Conservation (phyloP, 2,113 vertebrate genomes). For the Hippocampus comes region DNA sequence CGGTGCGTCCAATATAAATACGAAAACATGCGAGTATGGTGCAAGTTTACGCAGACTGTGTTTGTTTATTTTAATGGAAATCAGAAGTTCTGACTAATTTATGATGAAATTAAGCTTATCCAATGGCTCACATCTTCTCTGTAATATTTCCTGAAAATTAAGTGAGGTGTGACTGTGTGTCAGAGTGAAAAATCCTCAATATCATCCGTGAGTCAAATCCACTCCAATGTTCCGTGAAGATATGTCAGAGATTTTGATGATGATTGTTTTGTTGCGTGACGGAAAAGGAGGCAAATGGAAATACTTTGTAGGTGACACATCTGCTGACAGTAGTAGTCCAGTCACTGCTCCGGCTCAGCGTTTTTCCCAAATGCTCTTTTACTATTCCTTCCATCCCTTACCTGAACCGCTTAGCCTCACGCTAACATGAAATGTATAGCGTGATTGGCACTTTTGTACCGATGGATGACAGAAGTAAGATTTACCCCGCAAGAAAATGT, state of each 20-base stretch:
- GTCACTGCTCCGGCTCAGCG: neutral
- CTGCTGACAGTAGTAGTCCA: neutral
- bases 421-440: too few relatives aligned
- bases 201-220: neutral
- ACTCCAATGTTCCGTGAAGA: neutral
- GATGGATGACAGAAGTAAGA: too few relatives aligned
- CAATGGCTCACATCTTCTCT: neutral
- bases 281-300: neutral
- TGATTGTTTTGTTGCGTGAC: neutral
- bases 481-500: too few relatives aligned
- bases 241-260: neutral
- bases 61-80: too few relatives aligned
- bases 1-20: too few relatives aligned
- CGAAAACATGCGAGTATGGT: too few relatives aligned
- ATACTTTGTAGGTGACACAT: neutral
- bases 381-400: neutral
- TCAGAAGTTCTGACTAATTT: too few relatives aligned
- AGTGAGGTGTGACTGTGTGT: neutral
- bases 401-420: too few relatives aligned
- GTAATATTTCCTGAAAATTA: neutral
- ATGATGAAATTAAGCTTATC: neutral
- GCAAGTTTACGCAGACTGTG: too few relatives aligned
- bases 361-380: neutral
- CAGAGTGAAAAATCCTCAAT: neutral
- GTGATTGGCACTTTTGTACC: too few relatives aligned